phyloP scores from a whole-genome alignment of 2,888 invertebrate genomes.

The Drosophila formosana region DNA sequence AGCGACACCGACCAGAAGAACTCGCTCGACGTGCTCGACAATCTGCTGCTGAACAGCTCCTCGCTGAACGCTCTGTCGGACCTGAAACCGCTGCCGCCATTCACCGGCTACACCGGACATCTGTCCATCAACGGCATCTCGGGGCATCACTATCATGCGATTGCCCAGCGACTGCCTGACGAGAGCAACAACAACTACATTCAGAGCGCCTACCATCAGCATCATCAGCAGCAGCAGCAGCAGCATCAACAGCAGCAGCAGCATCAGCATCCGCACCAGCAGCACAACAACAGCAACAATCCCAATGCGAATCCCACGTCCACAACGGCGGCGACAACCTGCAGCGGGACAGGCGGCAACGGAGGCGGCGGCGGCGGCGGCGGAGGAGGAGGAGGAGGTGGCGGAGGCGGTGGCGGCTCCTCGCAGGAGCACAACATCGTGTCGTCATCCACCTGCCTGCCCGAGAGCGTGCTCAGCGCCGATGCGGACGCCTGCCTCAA shows the following conservation, averaged over 20 bases:
- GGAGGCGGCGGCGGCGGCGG: conserved; percentile 23
- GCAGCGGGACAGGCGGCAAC: conserved; percentile 60
- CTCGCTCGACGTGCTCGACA: conserved; percentile 90
- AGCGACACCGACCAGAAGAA: conserved; percentile 85
- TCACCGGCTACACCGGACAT: conserved; percentile 94
- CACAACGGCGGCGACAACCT: conserved; percentile 64
- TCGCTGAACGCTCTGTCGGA: conserved; percentile 90
- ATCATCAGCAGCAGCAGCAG: conserved; percentile 57
- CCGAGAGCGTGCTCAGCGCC: conserved; percentile 87
- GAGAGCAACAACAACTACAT: conserved; percentile 91
- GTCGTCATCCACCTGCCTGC: conserved; percentile 90
- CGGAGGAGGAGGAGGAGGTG: conserved; percentile 46
- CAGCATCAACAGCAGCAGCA: conserved; percentile 51
- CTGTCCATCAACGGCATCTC: conserved; percentile 95
- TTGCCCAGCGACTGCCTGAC: conserved; percentile 91
- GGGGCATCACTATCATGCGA: conserved; percentile 94
- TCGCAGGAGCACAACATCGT: conserved; percentile 90
- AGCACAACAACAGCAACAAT: conserved; percentile 62
- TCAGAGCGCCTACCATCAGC: conserved; percentile 86
- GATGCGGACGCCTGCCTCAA: conserved; percentile 86
- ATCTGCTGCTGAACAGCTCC: conserved; percentile 87
- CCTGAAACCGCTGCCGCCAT: conserved; percentile 93
- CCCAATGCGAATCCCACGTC: conserved; percentile 69
- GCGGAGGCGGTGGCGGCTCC: conserved; percentile 53
- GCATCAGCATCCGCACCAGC: conserved; percentile 57